Base-by-base conservation (phyloP, 1,140 invertebrate genomes). In the Diabrotica undecimpunctata region DNA sequence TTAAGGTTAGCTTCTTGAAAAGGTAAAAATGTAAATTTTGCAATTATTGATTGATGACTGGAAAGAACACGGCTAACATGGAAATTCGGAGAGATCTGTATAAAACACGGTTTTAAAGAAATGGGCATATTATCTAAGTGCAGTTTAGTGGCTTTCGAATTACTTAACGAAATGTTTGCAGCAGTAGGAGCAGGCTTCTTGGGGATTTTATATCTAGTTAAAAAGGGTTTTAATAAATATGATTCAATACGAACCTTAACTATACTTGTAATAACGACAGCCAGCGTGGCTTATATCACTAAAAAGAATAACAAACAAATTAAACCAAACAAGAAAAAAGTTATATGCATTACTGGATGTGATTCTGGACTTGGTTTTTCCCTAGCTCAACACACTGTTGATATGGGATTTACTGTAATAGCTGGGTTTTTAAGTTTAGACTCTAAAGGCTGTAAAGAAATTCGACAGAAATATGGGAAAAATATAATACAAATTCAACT, bases 351-450 rank as follows among this genome's bases (percentile, higher is more conserved):
- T 62, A 92, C 89, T 14, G 92, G 92, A 52, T 94, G 91, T 74
- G 91, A 94, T 77, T 91, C 90, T 63, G 92, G 92, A 6, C 80
- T 94, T n/a, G 92, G 92, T 35, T 91, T 85, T 79, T 86, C 85
- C 1, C 72, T 90, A n/a, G 88, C 90, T 2, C 75, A 85, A 7
- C 81, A 89, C 54, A 81, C 84, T 38, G 79, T 81, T 12, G 76
- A 83, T 13, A 75, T 84, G 54, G 89, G 88, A 0, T 82, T 87
- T 36, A 78, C 80, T 7, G 89, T 91, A 1, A 75, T 91, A 8
- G 92, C 92, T 10, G 87, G 88, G 5, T 90, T 92, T 75, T 81
- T 91, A 25, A 77, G 76, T 70, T 25, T 75, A 57, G 25, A 79
- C 25, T 76, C 81, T 61, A 66, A 80, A 69, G 76, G 80, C 5